Conservation (phyloP, 2,888 invertebrate genomes). For the Drosophila dives region DNA sequence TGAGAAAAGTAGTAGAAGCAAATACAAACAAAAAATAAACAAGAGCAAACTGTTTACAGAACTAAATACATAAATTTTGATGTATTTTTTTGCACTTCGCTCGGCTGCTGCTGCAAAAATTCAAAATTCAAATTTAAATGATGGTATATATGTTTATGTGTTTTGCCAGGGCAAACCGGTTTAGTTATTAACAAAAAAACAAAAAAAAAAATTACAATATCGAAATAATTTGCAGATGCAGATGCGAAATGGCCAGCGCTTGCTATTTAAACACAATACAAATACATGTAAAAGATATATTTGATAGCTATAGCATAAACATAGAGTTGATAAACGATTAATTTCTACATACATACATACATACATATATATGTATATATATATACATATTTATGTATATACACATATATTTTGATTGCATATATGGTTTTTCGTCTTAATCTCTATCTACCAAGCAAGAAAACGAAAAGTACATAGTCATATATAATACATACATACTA, state of each 20-base stretch:
- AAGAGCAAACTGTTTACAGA: constrained; percentile 34
- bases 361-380: constrained; percentile 59
- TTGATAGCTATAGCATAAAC: constrained; percentile 68
- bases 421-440: constrained; percentile 74
- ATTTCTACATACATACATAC: constrained; percentile 59
- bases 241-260: constrained; percentile 56
- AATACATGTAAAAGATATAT: constrained; percentile 71
- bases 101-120: constrained; percentile 56
- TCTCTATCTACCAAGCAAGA: constrained; percentile 54
- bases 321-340: constrained; percentile 74
- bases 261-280: constrained; percentile 68
- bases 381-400: constrained; percentile 53
- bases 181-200: constrained; percentile 48
- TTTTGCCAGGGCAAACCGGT: constrained; percentile 45
- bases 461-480: constrained; percentile 50
- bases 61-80: constrained; percentile 34
- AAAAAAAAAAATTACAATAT: constrained; percentile 3
- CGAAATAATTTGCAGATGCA: constrained; percentile 50
- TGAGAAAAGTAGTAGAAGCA: constrained; percentile 37
- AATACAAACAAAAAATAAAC: constrained; percentile 17
- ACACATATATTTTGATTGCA: constrained; percentile 66
- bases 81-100: constrained; percentile 55
- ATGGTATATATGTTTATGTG: constrained; percentile 42
- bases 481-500: constrained; percentile 40
- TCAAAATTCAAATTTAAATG: constrained; percentile 46